phyloP scores from a whole-genome alignment of 2,113 vertebrate genomes.

The Hippocampus zosterae region DNA sequence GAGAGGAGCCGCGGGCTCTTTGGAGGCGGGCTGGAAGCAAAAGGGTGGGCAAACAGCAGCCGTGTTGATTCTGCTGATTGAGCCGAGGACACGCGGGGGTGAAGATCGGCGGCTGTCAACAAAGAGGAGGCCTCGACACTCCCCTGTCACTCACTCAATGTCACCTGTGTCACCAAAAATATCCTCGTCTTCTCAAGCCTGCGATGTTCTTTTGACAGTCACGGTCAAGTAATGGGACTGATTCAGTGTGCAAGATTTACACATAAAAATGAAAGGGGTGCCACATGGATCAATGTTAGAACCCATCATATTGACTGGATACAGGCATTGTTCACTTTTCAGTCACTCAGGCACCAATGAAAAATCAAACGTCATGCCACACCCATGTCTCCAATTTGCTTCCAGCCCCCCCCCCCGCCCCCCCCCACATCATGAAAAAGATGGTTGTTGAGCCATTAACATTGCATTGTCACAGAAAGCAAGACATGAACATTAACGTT shows the following conservation, averaged over 20 bases:
- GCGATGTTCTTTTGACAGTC: constrained; percentile 1
- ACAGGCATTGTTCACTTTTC: no score
- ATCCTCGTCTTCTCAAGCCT: constrained; percentile 9
- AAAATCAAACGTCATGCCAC: no score
- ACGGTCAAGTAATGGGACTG: background rate
- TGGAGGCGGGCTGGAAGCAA: background rate
- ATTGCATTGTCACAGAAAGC: no score
- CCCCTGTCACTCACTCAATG: constrained; percentile 54
- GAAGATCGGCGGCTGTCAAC: constrained; percentile 61
- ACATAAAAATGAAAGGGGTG: background rate
- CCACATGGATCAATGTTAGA: background rate
- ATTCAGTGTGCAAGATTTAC: background rate
- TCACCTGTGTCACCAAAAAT: constrained; percentile 56
- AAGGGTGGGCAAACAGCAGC: constrained; percentile 59
- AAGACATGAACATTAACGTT: no score
- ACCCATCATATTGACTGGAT: background rate
- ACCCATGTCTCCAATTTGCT: no score
- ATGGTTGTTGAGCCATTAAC: no score
- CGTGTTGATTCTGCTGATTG: constrained; percentile 74
- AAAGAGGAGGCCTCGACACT: constrained; percentile 60
- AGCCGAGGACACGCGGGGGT: constrained; percentile 27
- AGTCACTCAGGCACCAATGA: no score
- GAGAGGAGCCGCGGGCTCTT: background rate
- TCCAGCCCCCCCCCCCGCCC: no score
- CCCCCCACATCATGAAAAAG: no score